Conservation (phyloP, 2,888 invertebrate genomes). For the Oscheius onirici region DNA sequence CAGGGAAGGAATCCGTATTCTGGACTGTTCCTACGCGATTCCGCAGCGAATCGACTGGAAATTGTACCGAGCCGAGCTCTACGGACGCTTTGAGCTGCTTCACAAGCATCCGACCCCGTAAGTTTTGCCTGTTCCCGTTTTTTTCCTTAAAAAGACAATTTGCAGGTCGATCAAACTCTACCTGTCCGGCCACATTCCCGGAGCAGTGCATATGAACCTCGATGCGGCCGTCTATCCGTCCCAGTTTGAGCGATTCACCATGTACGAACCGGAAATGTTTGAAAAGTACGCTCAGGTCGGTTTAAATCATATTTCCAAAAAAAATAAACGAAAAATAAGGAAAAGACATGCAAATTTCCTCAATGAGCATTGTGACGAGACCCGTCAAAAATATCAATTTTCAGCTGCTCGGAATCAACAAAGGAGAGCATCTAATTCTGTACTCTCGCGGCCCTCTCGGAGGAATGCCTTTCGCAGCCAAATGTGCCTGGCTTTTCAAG, state of each 20-base stretch:
- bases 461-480: slow-evolving; percentile 64
- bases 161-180: slow-evolving; percentile 45
- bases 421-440: slow-evolving; percentile 60
- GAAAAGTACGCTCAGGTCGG: slow-evolving; percentile 58
- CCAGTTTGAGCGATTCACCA: slow-evolving; percentile 55
- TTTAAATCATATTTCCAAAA: not conserved
- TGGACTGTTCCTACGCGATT: slow-evolving; percentile 58
- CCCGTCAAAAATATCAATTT: too few species aligned
- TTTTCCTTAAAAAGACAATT: slow-evolving; percentile 8
- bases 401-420: slow-evolving; percentile 52
- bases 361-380: not conserved
- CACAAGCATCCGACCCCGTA: slow-evolving; percentile 40
- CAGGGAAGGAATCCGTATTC: slow-evolving; percentile 49
- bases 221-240: slow-evolving; percentile 63
- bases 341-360: not conserved
- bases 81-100: slow-evolving; percentile 57
- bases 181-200: slow-evolving; percentile 58
- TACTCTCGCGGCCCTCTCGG: slow-evolving; percentile 62
- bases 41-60: slow-evolving; percentile 52
- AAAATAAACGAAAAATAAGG: too few species aligned
- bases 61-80: slow-evolving; percentile 49
- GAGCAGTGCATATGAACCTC: slow-evolving; percentile 57
- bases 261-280: slow-evolving; percentile 59
- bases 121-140: too few species aligned
- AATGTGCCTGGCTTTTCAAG: slow-evolving; percentile 63